Conservation (phyloP, 30 jellyfish, hydroid and myxozoan species). For the Chironex yamaguchii region DNA sequence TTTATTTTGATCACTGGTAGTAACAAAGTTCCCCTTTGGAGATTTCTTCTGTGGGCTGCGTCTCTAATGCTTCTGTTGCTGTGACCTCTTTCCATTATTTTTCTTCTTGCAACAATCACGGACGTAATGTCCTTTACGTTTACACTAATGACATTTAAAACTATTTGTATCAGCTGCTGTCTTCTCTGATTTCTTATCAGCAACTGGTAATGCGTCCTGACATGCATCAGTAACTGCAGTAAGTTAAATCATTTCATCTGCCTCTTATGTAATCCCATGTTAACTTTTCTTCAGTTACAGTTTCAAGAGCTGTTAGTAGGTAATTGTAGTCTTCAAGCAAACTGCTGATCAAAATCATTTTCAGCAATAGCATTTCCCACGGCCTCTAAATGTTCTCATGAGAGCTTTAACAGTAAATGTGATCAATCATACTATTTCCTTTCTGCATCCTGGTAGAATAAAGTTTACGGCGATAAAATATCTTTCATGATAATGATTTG, state of each 20-base stretch:
- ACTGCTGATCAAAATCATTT: conserved; percentile 39
- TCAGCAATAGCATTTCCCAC: conserved; percentile 46
- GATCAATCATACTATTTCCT: conserved; percentile 29
- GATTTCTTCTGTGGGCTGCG: too few relatives aligned
- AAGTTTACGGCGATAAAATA: conserved; percentile 41
- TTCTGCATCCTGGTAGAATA: conserved; percentile 50
- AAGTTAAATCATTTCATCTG: too few relatives aligned
- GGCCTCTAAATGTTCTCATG: conserved; percentile 52
- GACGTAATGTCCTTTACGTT: too few relatives aligned
- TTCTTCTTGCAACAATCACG: too few relatives aligned
- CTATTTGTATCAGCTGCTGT: too few relatives aligned
- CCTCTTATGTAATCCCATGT: conserved; percentile 46
- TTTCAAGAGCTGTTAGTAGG: conserved; percentile 51
- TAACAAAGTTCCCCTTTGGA: neutral
- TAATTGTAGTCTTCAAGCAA: conserved; percentile 44
- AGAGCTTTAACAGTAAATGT: conserved; percentile 29
- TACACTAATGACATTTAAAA: too few relatives aligned
- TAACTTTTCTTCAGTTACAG: neutral
- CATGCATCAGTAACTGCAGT: too few relatives aligned
- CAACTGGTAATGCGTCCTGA: too few relatives aligned
- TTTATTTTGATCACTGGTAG: too few relatives aligned
- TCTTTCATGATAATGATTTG: conserved; percentile 24
- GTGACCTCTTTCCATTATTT: too few relatives aligned
- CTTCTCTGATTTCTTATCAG: too few relatives aligned
- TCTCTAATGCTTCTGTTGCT: too few relatives aligned